phyloP scores from a whole-genome alignment of 2,113 vertebrate species.

The Typhlomys cinereus region DNA sequence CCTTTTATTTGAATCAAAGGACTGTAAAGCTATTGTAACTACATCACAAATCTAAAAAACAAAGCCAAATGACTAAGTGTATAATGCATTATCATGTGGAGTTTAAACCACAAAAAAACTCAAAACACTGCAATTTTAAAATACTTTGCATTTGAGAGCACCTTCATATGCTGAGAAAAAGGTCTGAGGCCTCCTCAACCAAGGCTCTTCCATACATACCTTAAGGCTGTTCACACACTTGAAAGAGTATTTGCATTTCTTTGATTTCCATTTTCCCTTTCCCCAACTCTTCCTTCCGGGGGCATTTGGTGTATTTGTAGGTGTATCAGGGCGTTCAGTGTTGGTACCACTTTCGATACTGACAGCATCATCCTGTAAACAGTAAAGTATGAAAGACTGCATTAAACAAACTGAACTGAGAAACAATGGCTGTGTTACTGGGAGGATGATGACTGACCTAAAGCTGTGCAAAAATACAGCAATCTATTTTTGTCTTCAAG shows the following conservation, averaged over 20 bases:
- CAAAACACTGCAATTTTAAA: slow-evolving; percentile 11
- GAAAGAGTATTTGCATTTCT: slow-evolving; percentile 99
- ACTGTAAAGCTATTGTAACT: slow-evolving; percentile 31
- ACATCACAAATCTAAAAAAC: slow-evolving; percentile 32
- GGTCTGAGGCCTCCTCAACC: neutral
- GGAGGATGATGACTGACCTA: neutral
- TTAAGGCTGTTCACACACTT: slow-evolving; percentile 98
- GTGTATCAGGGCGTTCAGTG: slow-evolving; percentile 95
- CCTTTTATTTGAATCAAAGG: neutral
- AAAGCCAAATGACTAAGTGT: neutral
- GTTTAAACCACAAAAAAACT: neutral
- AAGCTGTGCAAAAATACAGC: slow-evolving; percentile 18
- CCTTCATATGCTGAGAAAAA: neutral
- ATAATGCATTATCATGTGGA: neutral
- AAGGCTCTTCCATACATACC: slow-evolving; percentile 83
- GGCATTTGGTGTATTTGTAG: slow-evolving; percentile 97
- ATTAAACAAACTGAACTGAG: neutral
- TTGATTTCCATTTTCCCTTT: slow-evolving; percentile 99
- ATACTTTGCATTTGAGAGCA: slow-evolving; percentile 26
- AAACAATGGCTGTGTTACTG: slow-evolving; percentile 31
- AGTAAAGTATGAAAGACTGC: slow-evolving; percentile 54
- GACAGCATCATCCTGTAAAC: slow-evolving; percentile 93
- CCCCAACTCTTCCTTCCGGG: slow-evolving; percentile 99
- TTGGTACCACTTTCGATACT: slow-evolving; percentile 97
- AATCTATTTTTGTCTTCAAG: slow-evolving; percentile 30